Evolutionary conservation across 2,888 invertebrate species (phyloP).

Genomic region (Cheilosia grossa): DNA sequence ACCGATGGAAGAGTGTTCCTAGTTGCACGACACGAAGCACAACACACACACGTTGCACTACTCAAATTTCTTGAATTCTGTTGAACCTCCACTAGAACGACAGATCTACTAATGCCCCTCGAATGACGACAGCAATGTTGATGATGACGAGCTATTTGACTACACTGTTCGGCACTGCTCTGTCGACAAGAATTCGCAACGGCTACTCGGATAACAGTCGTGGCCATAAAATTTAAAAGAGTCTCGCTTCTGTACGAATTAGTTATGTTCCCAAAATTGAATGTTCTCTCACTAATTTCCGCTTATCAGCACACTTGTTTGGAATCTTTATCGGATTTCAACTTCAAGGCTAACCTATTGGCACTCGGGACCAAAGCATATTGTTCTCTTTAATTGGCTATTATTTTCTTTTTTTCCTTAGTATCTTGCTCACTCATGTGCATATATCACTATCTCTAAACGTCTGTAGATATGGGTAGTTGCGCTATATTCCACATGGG

Average conservation of each 20-base stretch:
- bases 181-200: conserved; percentile 65
- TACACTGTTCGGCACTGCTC: conserved; percentile 53
- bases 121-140: conserved; percentile 59
- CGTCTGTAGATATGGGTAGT: conserved; percentile 14
- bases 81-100: conserved; percentile 3
- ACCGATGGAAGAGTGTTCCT: conserved; percentile 3
- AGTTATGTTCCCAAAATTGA: background rate
- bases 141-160: conserved; percentile 44
- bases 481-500: conserved; percentile 36
- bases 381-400: conserved; percentile 28
- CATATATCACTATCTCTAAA: conserved; percentile 45
- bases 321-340: conserved; percentile 56
- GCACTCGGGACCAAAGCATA: conserved; percentile 42
- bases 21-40: conserved; percentile 28
- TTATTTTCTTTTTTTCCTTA: conserved; percentile 7
- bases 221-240: conserved; percentile 63
- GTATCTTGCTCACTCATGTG: conserved; percentile 45
- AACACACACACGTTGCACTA: conserved; percentile 46
- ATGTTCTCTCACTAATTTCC: conserved; percentile 2
- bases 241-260: background rate
- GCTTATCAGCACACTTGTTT: conserved; percentile 61
- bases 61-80: conserved; percentile 23
- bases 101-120: conserved; percentile 4
- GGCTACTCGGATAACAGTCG: conserved; percentile 65
- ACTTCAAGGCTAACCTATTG: conserved; percentile 56